phyloP scores from a whole-genome alignment of 2,113 vertebrate species.

The Serinus canaria region DNA sequence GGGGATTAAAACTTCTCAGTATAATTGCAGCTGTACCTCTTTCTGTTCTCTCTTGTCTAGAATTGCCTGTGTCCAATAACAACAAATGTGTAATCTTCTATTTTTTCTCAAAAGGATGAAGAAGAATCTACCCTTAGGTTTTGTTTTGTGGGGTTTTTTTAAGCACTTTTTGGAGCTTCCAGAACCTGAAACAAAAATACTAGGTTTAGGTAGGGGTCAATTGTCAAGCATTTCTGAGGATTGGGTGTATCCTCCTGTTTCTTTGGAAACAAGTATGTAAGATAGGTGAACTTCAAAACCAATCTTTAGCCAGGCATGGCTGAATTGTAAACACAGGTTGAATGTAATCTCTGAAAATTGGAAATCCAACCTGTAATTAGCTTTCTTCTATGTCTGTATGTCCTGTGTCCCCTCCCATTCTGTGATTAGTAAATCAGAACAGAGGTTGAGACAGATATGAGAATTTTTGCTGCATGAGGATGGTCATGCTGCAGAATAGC shows the following conservation, averaged over 20 bases:
- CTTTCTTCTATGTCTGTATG: background rate
- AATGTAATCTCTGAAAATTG: background rate
- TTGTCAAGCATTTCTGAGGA: background rate
- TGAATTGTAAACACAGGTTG: background rate
- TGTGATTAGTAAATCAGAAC: background rate
- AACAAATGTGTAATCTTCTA: background rate
- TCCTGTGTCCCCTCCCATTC: background rate
- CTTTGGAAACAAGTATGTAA: background rate
- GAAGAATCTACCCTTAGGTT: background rate
- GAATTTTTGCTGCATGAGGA: background rate
- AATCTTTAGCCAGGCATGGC: background rate
- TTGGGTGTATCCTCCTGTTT: background rate
- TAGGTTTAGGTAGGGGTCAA: background rate
- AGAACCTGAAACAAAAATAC: background rate
- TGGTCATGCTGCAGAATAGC: background rate
- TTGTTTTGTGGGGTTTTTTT: background rate
- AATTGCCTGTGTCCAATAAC: background rate
- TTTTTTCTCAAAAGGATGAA: background rate
- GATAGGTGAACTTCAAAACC: background rate
- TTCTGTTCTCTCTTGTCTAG: background rate
- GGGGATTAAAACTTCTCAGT: background rate
- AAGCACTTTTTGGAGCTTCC: background rate
- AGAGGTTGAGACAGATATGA: fast-evolving
- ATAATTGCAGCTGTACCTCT: background rate
- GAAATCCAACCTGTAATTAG: background rate